Percentiles rank a stretch among this genome's conserved stretches.
These are phyloP conservation scores for Peromyscus attwateri DNA, from an alignment of 2,797 vertebrate species.

Conservation along the genomic window DNA sequence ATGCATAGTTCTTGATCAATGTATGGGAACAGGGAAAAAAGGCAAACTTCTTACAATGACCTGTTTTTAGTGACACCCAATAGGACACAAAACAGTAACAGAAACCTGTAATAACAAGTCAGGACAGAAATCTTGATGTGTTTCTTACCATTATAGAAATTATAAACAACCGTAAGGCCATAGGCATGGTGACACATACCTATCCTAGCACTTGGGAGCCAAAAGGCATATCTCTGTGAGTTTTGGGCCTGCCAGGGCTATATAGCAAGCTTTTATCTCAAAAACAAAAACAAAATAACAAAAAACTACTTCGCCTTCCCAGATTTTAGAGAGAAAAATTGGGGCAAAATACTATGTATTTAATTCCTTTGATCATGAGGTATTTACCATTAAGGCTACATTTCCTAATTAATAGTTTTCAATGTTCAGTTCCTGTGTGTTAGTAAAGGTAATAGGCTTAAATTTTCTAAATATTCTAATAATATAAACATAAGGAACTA, in stretches of 20 bases:
- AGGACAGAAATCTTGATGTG: slow-evolving; percentile 10
- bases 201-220: not conserved
- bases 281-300: not conserved
- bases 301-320: not conserved
- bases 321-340: slow-evolving; percentile 41
- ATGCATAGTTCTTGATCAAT: slow-evolving; percentile 36
- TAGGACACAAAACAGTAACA: not conserved
- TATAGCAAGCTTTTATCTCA: not conserved
- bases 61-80: slow-evolving; percentile 43
- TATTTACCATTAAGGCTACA: slow-evolving; percentile 47
- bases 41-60: not conserved
- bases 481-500: slow-evolving; percentile 41
- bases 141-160: slow-evolving; percentile 1
- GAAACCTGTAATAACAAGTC: not conserved
- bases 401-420: slow-evolving; percentile 60
- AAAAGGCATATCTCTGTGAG: not conserved
- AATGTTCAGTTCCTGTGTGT: not conserved
- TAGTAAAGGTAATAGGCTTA: slow-evolving; percentile 1
- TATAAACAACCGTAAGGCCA: not conserved
- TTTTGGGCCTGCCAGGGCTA: not conserved
- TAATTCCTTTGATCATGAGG: slow-evolving; percentile 15
- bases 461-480: slow-evolving; percentile 60
- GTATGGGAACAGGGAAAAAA: slow-evolving; percentile 17
- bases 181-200: not conserved
- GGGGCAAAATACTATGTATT: not conserved